Evolutionary conservation across 2,888 invertebrate genomes (phyloP).

Genomic region (Nebria brevicollis): DNA sequence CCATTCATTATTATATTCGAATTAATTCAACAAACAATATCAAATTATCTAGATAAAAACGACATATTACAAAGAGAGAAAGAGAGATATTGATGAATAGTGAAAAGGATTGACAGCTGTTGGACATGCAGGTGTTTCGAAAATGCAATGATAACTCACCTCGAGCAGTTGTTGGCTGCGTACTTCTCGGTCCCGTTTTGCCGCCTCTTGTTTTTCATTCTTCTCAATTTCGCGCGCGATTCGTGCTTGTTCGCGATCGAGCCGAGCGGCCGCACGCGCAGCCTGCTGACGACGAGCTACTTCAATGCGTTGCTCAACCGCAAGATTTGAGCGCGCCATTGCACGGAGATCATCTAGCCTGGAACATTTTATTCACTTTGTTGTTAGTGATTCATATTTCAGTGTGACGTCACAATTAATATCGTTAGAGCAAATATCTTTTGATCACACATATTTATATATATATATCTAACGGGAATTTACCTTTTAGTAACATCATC

Average conservation of each 20-base stretch:
- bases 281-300: constrained; percentile 78
- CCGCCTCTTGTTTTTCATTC: constrained; percentile 84
- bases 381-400: too few species aligned
- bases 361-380: constrained; percentile 29
- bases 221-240: constrained; percentile 79
- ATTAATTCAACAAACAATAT: neutral
- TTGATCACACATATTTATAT: too few species aligned
- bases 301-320: constrained; percentile 81
- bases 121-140: neutral
- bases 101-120: constrained; percentile 5
- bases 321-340: constrained; percentile 71
- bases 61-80: neutral
- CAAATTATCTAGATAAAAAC: neutral
- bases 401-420: too few species aligned
- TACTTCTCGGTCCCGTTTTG: constrained; percentile 82
- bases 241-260: constrained; percentile 74
- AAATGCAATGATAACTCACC: constrained; percentile 67
- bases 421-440: too few species aligned
- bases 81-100: neutral
- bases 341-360: constrained; percentile 76
- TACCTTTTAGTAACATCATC: constrained; percentile 83
- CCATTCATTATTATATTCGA: neutral
- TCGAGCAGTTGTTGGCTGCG: constrained; percentile 88
- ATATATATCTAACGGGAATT: neutral
- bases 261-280: constrained; percentile 78